Percentiles rank a stretch among this genome's conserved stretches.
These are phyloP conservation scores for Erpetoichthys calabaricus DNA, from an alignment of 2,797 vertebrate genomes.

Conservation along the genomic window DNA sequence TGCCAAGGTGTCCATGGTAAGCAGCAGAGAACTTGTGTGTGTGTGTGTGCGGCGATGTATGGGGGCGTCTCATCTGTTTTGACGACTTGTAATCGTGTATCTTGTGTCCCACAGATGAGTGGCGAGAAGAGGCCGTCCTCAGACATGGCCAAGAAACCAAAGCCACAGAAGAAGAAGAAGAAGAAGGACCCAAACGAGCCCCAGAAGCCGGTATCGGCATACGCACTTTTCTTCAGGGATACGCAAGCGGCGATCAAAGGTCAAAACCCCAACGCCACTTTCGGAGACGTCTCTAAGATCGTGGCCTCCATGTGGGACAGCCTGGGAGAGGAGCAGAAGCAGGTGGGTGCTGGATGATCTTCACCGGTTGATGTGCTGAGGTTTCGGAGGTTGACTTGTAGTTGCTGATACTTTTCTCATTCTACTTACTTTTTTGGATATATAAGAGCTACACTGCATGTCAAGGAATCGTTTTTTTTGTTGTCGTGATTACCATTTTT, in stretches of 20 bases:
- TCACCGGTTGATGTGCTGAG: no score
- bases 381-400: no score
- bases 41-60: no score
- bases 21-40: no score
- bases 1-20: no score
- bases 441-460: no score
- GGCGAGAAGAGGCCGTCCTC: slow-evolving; percentile 88
- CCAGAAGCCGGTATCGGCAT: slow-evolving; percentile 90
- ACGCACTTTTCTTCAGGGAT: slow-evolving; percentile 94
- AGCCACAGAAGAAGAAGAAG: slow-evolving; percentile 97
- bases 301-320: slow-evolving; percentile 98
- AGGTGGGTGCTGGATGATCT: slow-evolving; percentile 46
- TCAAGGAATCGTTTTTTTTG: no score
- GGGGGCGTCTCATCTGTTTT: no score
- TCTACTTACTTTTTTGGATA: no score
- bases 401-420: no score
- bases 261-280: slow-evolving; percentile 92
- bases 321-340: slow-evolving; percentile 90
- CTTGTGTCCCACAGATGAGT: slow-evolving; percentile 57
- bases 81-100: slow-evolving; percentile 6
- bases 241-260: slow-evolving; percentile 96
- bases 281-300: slow-evolving; percentile 93
- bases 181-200: slow-evolving; percentile 98
- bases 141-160: slow-evolving; percentile 90
- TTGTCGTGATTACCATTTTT: no score